A percentile compares a stretch with the other conserved stretches of the same genome.
Conservation (phyloP, 2,797 vertebrate species). For the Micrastur ruficollis region DNA sequence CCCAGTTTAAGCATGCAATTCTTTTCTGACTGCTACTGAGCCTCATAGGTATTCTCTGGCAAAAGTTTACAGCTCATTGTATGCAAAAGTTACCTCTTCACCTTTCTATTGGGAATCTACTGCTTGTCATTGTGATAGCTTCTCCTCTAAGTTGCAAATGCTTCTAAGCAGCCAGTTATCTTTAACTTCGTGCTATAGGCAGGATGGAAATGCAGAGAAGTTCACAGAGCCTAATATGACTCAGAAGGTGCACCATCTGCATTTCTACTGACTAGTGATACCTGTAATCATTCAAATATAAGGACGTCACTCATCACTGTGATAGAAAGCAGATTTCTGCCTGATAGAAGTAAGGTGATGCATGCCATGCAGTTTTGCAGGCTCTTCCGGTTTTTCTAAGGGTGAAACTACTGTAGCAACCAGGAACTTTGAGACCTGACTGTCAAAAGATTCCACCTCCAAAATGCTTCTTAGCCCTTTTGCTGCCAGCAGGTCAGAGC, state of each 20-base stretch:
- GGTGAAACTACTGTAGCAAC: not conserved
- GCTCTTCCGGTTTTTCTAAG: not conserved
- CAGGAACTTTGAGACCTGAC: not conserved
- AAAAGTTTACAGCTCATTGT: not conserved
- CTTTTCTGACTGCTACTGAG: not conserved
- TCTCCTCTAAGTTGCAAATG: not conserved
- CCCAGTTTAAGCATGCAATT: not conserved
- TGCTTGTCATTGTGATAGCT: not conserved
- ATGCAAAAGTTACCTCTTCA: not conserved
- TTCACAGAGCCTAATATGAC: not conserved
- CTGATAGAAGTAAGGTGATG: not conserved
- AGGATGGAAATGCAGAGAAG: not conserved
- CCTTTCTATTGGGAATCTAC: not conserved
- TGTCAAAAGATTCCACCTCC: not conserved
- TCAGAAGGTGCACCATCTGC: not conserved
- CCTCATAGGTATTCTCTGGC: not conserved
- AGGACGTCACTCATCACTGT: not conserved
- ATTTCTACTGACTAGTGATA: not conserved
- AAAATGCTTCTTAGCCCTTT: not conserved
- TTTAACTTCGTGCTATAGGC: not conserved
- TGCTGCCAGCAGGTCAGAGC: not conserved
- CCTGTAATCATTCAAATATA: not conserved
- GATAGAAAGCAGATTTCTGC: not conserved
- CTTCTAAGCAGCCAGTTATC: not conserved
- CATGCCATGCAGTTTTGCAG: not conserved